phyloP scores from a whole-genome alignment of 1,140 invertebrate genomes.

The Hyphantria cunea region DNA sequence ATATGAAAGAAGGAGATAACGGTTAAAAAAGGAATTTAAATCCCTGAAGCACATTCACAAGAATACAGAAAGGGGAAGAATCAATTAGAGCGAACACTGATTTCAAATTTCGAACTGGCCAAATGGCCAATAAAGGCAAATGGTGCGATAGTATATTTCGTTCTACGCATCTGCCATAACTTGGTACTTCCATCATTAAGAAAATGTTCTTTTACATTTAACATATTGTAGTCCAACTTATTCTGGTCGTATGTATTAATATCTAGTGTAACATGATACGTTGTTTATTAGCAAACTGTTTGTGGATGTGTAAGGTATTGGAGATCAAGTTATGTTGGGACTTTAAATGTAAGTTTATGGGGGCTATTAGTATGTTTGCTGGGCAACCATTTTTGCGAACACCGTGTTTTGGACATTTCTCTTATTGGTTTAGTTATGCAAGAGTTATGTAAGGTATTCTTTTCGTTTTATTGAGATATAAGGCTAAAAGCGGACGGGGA shows the following conservation, averaged over 20 bases:
- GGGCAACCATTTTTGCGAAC: constrained; percentile 61
- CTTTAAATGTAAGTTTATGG: constrained; percentile 54
- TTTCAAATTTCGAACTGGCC: constrained; percentile 58
- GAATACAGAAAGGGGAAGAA: constrained; percentile 51
- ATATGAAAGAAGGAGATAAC: too few relatives aligned
- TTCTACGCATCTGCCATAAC: constrained; percentile 47
- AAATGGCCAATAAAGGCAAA: constrained; percentile 72
- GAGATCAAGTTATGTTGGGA: constrained; percentile 40
- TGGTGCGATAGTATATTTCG: constrained; percentile 58
- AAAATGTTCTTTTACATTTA: background rate
- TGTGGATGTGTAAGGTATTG: background rate
- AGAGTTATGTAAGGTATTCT: constrained; percentile 16
- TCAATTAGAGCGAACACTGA: constrained; percentile 64
- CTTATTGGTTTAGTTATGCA: constrained; percentile 58
- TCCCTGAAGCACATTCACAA: constrained; percentile 43
- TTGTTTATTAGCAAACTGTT: constrained; percentile 11
- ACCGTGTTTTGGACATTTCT: constrained; percentile 50
- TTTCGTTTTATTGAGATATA: constrained; percentile 19
- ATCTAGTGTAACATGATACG: constrained; percentile 47
- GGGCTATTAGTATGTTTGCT: constrained; percentile 67
- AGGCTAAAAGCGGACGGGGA: constrained; percentile 6
- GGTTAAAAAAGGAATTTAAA: constrained; percentile 25
- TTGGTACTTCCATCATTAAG: constrained; percentile 36
- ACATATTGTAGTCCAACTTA: constrained; percentile 36
- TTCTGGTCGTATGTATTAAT: constrained; percentile 30